Conservation (phyloP, 2,888 invertebrate genomes). For the Drosophila putrida region DNA sequence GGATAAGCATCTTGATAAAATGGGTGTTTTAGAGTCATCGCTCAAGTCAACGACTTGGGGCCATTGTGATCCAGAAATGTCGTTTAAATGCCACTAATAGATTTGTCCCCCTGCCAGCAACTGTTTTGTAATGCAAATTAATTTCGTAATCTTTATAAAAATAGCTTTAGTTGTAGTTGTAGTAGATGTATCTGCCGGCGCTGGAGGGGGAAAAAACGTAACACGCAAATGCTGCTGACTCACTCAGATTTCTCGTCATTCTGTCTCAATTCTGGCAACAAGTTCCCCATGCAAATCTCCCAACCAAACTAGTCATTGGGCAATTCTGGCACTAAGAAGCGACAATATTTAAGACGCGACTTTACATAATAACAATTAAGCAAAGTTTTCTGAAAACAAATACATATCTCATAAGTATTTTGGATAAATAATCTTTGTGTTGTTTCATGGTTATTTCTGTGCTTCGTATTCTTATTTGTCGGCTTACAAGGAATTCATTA, state of each 20-base stretch:
- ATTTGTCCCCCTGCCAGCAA: conserved; percentile 30
- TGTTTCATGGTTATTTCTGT: conserved; percentile 50
- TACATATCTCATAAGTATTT: conserved; percentile 53
- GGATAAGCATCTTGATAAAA: conserved; percentile 60
- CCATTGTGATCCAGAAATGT: conserved; percentile 68
- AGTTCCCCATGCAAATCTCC: conserved; percentile 66
- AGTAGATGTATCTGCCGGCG: conserved; percentile 5
- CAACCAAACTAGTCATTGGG: conserved; percentile 44
- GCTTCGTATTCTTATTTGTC: conserved; percentile 27
- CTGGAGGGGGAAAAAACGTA: conserved; percentile 29
- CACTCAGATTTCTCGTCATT: conserved; percentile 48
- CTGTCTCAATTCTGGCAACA: conserved; percentile 30
- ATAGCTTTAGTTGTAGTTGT: conserved; percentile 33
- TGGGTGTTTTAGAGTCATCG: conserved; percentile 49
- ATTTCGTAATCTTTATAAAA: conserved; percentile 67
- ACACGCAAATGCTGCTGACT: conserved; percentile 61
- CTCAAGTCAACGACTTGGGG: conserved; percentile 72
- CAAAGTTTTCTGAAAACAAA: conserved; percentile 55
- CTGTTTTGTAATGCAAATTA: conserved; percentile 70
- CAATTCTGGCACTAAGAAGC: conserved; percentile 28
- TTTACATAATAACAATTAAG: conserved; percentile 75
- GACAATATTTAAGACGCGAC: conserved; percentile 40
- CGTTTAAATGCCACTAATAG: conserved; percentile 42
- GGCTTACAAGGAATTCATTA: conserved; percentile 79
- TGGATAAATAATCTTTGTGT: conserved; percentile 51